phyloP scores from a whole-genome alignment of 2,888 invertebrate species.

The Drosophila parthenogenetica region DNA sequence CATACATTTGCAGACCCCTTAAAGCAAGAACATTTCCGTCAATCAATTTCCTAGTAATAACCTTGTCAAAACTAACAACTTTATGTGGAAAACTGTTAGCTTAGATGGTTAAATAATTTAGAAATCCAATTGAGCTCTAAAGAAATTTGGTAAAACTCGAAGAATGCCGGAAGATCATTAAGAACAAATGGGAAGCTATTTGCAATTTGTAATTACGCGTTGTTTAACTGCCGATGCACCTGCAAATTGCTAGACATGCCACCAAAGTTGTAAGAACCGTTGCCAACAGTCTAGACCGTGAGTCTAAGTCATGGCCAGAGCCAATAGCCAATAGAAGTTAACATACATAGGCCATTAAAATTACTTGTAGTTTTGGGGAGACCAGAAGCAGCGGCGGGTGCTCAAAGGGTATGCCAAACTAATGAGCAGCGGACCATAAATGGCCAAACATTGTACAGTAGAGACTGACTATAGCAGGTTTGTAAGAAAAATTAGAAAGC shows the following conservation, averaged over 20 bases:
- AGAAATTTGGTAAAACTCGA: conserved; percentile 1
- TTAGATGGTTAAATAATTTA: neutral
- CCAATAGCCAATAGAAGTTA: conserved; percentile 25
- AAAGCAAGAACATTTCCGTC: too few species aligned
- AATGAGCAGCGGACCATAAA: conserved; percentile 75
- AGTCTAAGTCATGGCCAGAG: conserved; percentile 1
- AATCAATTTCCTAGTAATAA: too few species aligned
- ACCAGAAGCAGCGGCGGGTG: neutral
- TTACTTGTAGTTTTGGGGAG: conserved; percentile 17
- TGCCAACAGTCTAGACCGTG: neutral
- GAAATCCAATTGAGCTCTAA: neutral
- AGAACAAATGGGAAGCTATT: conserved; percentile 48
- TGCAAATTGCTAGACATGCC: conserved; percentile 58
- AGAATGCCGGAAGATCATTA: conserved; percentile 37
- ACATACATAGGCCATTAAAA: conserved; percentile 61
- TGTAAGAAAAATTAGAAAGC: conserved; percentile 75
- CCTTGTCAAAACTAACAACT: too few species aligned
- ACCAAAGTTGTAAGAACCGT: conserved; percentile 49
- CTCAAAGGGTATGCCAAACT: conserved; percentile 42
- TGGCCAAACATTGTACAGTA: conserved; percentile 72
- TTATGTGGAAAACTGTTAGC: too few species aligned
- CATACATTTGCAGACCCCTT: too few species aligned
- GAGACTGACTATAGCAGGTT: conserved; percentile 31
- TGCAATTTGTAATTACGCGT: conserved; percentile 59
- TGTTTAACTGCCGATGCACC: conserved; percentile 52